Evolutionary conservation across 1,140 invertebrate genomes (phyloP).

Genomic region (Galleria mellonella): DNA sequence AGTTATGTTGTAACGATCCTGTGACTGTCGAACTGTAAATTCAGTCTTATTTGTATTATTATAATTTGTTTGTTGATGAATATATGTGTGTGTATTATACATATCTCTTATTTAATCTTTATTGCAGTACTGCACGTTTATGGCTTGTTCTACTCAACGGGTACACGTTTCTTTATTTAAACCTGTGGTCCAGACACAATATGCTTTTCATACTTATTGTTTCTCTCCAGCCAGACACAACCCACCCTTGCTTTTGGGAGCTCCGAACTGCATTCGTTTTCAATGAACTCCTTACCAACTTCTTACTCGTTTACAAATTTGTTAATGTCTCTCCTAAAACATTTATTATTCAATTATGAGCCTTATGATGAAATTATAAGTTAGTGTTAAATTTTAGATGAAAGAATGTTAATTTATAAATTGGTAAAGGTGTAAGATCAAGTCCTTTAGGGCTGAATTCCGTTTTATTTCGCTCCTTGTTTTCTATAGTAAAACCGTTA

Average conservation of each 20-base stretch:
- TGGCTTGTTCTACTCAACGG: too few relatives aligned
- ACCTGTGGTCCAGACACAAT: conserved; percentile 33
- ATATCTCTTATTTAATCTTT: too few relatives aligned
- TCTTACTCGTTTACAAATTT: conserved; percentile 23
- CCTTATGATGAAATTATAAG: conserved; percentile 1
- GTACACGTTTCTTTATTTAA: too few relatives aligned
- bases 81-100: too few relatives aligned
- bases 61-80: too few relatives aligned
- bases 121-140: too few relatives aligned
- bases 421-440: conserved; percentile 22
- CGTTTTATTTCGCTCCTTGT: conserved; percentile 31
- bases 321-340: background rate
- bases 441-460: conserved; percentile 29
- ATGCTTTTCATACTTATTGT: conserved; percentile 55
- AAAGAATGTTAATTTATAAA: too few relatives aligned
- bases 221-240: conserved; percentile 44
- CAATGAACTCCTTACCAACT: conserved; percentile 48
- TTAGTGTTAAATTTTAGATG: too few relatives aligned
- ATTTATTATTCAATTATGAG: conserved; percentile 7
- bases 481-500: conserved; percentile 53
- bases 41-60: too few relatives aligned
- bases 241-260: conserved; percentile 47
- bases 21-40: too few relatives aligned
- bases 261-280: conserved; percentile 55
- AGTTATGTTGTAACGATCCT: too few relatives aligned